These are phyloP conservation scores for Platyrinchus mystaceus DNA, from an alignment of 2,797 vertebrate species.

Conservation along the genomic window DNA sequence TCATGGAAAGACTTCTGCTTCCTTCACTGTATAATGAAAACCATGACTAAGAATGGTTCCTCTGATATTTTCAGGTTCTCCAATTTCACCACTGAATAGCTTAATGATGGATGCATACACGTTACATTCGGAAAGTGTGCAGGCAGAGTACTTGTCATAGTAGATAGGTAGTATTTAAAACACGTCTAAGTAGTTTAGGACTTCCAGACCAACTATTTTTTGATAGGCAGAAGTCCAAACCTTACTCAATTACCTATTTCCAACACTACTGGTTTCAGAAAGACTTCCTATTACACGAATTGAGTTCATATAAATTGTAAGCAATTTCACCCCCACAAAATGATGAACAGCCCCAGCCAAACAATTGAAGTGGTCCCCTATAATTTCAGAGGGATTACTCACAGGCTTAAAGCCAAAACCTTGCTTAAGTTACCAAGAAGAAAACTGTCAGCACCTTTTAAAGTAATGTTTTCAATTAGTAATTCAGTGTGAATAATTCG, in stretches of 20 bases:
- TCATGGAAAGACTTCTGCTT: not conserved
- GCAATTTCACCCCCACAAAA: not conserved
- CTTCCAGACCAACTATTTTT: not conserved
- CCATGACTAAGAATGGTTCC: not conserved
- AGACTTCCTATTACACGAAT: not conserved
- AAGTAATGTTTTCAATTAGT: not conserved
- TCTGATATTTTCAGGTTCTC: not conserved
- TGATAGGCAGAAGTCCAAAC: not conserved
- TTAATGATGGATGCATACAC: not conserved
- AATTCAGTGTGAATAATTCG: conserved; percentile 15
- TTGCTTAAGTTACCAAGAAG: not conserved
- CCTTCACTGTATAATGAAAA: not conserved
- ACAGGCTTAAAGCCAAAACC: not conserved
- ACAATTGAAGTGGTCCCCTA: not conserved
- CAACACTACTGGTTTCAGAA: not conserved
- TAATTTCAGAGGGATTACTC: not conserved
- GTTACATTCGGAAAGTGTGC: not conserved
- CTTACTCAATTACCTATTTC: not conserved
- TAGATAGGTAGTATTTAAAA: not conserved
- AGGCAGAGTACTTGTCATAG: not conserved
- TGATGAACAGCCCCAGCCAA: not conserved
- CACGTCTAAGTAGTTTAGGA: not conserved
- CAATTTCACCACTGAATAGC: not conserved
- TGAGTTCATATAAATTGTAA: not conserved
- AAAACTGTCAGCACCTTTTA: not conserved